Percentiles rank a stretch among this genome's conserved stretches.
Conservation (phyloP, 2,797 vertebrate species). For the Tenualosa ilisha region DNA sequence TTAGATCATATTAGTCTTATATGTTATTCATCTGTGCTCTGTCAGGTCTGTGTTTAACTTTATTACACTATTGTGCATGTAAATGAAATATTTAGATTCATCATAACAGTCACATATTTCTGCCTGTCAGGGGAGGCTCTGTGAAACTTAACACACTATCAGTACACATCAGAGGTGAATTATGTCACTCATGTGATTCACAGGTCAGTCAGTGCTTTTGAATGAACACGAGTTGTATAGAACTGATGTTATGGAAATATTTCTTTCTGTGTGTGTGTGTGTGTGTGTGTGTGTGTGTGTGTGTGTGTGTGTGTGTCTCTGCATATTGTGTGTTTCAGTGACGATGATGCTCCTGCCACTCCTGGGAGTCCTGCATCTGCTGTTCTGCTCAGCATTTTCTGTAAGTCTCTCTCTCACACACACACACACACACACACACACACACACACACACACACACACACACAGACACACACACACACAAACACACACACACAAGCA, state of each 20-base stretch:
- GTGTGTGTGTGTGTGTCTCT: too few species aligned
- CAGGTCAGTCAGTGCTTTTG: neutral
- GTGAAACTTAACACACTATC: too few species aligned
- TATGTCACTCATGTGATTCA: neutral
- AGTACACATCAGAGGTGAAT: too few species aligned
- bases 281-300: neutral
- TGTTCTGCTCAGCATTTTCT: constrained; percentile 57
- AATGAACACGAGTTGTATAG: neutral
- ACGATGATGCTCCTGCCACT: constrained; percentile 64
- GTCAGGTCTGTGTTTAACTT: too few species aligned
- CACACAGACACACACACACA: neutral
- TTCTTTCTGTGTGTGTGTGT: neutral
- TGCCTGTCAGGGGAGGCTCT: too few species aligned
- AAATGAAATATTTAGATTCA: too few species aligned
- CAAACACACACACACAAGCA: neutral
- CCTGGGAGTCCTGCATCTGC: constrained; percentile 62
- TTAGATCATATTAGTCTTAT: neutral
- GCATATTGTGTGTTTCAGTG: neutral
- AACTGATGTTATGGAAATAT: neutral
- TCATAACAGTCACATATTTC: too few species aligned
- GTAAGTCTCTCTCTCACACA: constrained; percentile 59
- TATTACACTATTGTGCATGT: too few species aligned
- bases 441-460: constrained; percentile 10
- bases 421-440: neutral
- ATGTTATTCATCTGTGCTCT: too few species aligned